Conservation (phyloP, 2,888 invertebrate species). For the Drosophila hamatofila region DNA sequence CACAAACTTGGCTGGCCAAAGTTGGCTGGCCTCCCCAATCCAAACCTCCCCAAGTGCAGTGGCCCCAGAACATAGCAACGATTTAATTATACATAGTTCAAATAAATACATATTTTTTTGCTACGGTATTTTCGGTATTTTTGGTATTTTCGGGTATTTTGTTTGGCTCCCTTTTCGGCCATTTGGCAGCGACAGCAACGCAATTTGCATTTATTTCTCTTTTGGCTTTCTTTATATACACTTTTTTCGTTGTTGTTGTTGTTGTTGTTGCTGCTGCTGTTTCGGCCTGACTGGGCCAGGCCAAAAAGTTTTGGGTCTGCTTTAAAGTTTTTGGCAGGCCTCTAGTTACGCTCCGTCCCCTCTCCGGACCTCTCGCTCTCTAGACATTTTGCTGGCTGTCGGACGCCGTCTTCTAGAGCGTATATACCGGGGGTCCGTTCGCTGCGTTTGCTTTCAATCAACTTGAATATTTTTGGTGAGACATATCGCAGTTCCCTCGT, state of each 20-base stretch:
- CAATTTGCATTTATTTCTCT: conserved; percentile 47
- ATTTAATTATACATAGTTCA: conserved; percentile 65
- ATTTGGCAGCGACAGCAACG: conserved; percentile 59
- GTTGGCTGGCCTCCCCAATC: no score
- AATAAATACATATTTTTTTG: conserved; percentile 32
- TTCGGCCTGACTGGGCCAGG: conserved; percentile 50
- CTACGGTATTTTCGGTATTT: conserved; percentile 30
- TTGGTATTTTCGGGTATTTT: conserved; percentile 54
- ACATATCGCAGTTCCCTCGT: conserved; percentile 53
- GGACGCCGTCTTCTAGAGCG: conserved; percentile 21
- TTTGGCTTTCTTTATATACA: neutral
- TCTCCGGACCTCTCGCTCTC: no score
- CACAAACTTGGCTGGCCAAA: conserved; percentile 12
- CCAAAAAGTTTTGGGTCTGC: conserved; percentile 61
- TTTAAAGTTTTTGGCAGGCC: conserved; percentile 69
- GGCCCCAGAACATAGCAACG: conserved; percentile 52
- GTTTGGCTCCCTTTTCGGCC: conserved; percentile 55
- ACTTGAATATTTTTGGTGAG: conserved; percentile 51
- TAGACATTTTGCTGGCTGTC: conserved; percentile 5
- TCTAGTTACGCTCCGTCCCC: conserved; percentile 23
- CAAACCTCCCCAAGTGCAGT: conserved; percentile 31
- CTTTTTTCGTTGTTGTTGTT: neutral
- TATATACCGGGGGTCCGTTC: conserved; percentile 33
- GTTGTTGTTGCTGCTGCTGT: conserved; percentile 5
- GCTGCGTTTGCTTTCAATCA: conserved; percentile 74